A percentile compares a stretch with the other conserved stretches of the same genome.
These are phyloP conservation scores for Rhingia campestris DNA, from an alignment of 2,888 invertebrate genomes.

Conservation along the genomic window DNA sequence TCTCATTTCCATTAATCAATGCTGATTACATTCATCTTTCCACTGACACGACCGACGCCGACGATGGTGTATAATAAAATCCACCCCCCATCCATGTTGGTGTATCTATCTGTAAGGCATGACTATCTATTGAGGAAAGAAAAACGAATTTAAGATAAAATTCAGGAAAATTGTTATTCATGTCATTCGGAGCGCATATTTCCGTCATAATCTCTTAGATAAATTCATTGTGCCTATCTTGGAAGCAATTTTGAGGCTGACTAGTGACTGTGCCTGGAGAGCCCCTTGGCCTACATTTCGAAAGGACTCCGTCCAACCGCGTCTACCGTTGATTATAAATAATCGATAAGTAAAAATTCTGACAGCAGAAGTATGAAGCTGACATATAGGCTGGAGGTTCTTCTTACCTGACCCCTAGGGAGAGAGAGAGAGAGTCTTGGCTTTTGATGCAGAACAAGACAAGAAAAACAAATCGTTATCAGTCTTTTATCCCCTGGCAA, in stretches of 20 bases:
- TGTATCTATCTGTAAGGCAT: not conserved
- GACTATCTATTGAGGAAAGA: not conserved
- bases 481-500: not conserved
- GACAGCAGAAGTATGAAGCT: not conserved
- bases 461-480: conserved; percentile 3
- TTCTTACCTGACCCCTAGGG: conserved; percentile 15
- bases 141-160: conserved; percentile 8
- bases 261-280: conserved; percentile 40
- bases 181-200: conserved; percentile 69
- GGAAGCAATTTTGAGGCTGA: conserved; percentile 57
- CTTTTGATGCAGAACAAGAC: not conserved
- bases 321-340: conserved; percentile 43
- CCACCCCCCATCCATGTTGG: not conserved
- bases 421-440: not conserved
- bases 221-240: conserved; percentile 66
- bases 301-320: not conserved
- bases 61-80: conserved; percentile 7
- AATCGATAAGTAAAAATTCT: conserved; percentile 57
- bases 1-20: conserved; percentile 71
- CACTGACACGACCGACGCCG: conserved; percentile 15
- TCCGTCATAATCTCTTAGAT: conserved; percentile 67
- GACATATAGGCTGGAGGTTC: not conserved
- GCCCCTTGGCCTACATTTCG: conserved; percentile 34
- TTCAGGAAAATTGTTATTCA: conserved; percentile 64
- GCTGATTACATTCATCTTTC: conserved; percentile 67